Percentiles rank a stretch among this genome's conserved stretches.
Conservation (phyloP, 2,888 invertebrate species). For the Hirtodrosophila cameraria region DNA sequence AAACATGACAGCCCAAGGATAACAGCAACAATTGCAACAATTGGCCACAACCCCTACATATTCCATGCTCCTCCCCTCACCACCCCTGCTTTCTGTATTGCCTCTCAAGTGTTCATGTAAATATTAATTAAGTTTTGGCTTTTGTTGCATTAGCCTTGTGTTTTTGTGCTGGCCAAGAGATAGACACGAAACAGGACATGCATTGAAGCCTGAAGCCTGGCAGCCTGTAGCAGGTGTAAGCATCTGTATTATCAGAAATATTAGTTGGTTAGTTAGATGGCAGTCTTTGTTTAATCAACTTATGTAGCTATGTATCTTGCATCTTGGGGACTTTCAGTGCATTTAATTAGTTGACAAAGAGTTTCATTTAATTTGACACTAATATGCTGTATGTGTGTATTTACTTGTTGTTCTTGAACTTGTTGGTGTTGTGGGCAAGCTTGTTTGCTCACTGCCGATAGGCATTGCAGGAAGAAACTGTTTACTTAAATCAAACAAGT, state of each 20-base stretch:
- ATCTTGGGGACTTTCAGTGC: constrained; percentile 12
- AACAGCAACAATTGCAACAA: constrained; percentile 32
- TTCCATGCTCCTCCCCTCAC: neutral
- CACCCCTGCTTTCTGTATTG: neutral
- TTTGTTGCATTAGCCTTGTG: constrained; percentile 53
- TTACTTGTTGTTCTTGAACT: neutral
- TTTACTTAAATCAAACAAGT: constrained; percentile 10
- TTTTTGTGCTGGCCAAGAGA: constrained; percentile 26
- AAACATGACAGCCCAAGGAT: constrained; percentile 60
- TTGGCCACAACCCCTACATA: constrained; percentile 26
- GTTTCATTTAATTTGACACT: constrained; percentile 61
- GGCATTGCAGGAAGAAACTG: constrained; percentile 2
- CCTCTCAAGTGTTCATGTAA: constrained; percentile 63
- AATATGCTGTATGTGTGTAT: constrained; percentile 37
- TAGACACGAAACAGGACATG: neutral
- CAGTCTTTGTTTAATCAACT: constrained; percentile 65
- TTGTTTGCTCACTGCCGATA: constrained; percentile 6
- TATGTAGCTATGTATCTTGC: constrained; percentile 4
- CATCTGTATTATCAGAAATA: constrained; percentile 41
- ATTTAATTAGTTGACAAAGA: constrained; percentile 68
- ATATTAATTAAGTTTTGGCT: constrained; percentile 77
- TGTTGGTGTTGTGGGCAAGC: constrained; percentile 21
- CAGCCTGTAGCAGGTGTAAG: constrained; percentile 23
- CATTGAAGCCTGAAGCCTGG: neutral
- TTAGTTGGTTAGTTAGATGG: constrained; percentile 56